phyloP scores from a whole-genome alignment of 2,797 vertebrate species.

The Sebastes baramenuke region DNA sequence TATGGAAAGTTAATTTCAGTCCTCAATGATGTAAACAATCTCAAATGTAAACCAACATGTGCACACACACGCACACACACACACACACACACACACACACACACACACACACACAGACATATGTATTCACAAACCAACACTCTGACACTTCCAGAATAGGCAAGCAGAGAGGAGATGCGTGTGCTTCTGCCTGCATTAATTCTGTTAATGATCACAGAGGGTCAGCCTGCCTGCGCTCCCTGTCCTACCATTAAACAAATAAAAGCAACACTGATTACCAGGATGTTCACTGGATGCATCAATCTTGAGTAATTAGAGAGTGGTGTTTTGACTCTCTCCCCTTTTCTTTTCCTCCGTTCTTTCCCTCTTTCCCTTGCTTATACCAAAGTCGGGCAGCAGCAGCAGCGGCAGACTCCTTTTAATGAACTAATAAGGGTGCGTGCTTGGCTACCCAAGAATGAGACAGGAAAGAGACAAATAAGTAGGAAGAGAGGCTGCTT shows the following conservation, averaged over 20 bases:
- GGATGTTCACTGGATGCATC: conserved; percentile 77
- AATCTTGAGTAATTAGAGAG: conserved; percentile 79
- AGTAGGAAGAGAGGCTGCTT: conserved; percentile 38
- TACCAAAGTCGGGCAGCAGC: conserved; percentile 54
- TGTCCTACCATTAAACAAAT: conserved; percentile 81
- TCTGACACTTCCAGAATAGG: conserved; percentile 41
- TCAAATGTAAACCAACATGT: conserved; percentile 27
- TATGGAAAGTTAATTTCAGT: conserved; percentile 36
- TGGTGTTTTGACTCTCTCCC: conserved; percentile 65
- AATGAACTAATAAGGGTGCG: conserved; percentile 77
- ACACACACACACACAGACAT: background rate
- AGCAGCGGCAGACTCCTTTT: conserved; percentile 55
- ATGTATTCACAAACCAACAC: conserved; percentile 37
- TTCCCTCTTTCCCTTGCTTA: conserved; percentile 37
- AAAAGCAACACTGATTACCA: conserved; percentile 82
- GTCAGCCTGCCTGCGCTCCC: conserved; percentile 77
- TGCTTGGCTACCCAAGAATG: conserved; percentile 76
- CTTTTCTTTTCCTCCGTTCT: conserved; percentile 49
- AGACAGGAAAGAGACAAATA: conserved; percentile 71
- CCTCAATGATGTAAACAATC: conserved; percentile 45
- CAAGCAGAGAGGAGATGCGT: conserved; percentile 39
- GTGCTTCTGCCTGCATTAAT: conserved; percentile 67
- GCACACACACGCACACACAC: background rate
- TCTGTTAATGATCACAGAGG: conserved; percentile 79
- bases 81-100: background rate